phyloP scores from a whole-genome alignment of 2,888 invertebrate genomes.

The Caenorhabditis sp. region DNA sequence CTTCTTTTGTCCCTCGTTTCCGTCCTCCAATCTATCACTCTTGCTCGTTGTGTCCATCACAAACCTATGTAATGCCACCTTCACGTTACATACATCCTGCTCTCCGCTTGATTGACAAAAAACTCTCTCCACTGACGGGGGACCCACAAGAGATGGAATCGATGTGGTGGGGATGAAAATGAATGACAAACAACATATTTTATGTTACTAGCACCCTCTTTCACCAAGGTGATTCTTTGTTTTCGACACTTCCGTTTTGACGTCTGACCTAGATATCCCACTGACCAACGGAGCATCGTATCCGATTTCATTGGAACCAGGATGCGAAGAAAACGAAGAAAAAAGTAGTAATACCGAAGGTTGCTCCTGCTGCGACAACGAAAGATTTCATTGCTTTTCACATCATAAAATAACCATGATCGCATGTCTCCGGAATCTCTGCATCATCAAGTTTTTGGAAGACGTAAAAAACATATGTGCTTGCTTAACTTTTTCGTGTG shows the following conservation, averaged over 20 bases:
- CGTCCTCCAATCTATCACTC: conserved; percentile 55
- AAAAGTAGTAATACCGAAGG: conserved; percentile 38
- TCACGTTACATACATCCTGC: conserved; percentile 63
- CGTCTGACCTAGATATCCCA: conserved; percentile 1
- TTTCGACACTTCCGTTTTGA: conserved; percentile 59
- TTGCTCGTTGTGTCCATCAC: conserved; percentile 48
- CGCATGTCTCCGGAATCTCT: conserved; percentile 42
- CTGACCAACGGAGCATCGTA: conserved; percentile 22
- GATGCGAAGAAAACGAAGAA: conserved; percentile 1
- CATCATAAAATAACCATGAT: conserved; percentile 66
- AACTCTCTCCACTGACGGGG: conserved; percentile 38
- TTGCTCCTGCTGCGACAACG: conserved; percentile 9
- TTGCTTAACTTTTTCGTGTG: neutral
- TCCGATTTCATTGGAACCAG: conserved; percentile 50
- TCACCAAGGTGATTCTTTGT: conserved; percentile 54
- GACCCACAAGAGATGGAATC: conserved; percentile 41
- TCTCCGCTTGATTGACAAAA: conserved; percentile 61
- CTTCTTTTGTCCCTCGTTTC: conserved; percentile 27
- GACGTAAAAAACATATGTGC: conserved; percentile 62
- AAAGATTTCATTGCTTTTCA: conserved; percentile 55
- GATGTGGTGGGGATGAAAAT: conserved; percentile 29
- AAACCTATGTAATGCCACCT: conserved; percentile 64
- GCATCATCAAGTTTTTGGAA: conserved; percentile 3
- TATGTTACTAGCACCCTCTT: conserved; percentile 51
- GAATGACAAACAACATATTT: conserved; percentile 63